Percentiles rank a stretch among this genome's conserved stretches.
phyloP scores from a whole-genome alignment of 1,140 invertebrate genomes.

The Antheraea pernyi region DNA sequence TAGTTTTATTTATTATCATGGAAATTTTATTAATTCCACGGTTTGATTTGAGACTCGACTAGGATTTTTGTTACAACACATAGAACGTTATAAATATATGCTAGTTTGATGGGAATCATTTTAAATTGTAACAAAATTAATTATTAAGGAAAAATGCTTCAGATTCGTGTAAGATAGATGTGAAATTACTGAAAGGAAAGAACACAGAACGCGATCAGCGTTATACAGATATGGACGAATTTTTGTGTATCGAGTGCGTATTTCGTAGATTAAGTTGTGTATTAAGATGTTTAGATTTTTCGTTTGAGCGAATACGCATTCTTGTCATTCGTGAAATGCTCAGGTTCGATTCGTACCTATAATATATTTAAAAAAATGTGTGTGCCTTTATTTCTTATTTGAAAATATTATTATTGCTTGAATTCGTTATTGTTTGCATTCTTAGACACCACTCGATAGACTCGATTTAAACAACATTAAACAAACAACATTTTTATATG shows the following conservation, averaged over 20 bases:
- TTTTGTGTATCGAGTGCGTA: background rate
- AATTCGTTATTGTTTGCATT: too few relatives aligned
- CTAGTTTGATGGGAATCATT: background rate
- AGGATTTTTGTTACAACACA: background rate
- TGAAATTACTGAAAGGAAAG: background rate
- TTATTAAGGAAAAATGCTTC: slow-evolving; percentile 1
- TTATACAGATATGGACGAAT: background rate
- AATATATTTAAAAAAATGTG: too few relatives aligned
- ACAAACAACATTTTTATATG: too few relatives aligned
- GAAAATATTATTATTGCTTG: too few relatives aligned
- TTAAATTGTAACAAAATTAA: background rate
- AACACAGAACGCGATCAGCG: too few relatives aligned
- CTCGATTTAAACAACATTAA: too few relatives aligned
- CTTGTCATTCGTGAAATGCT: background rate
- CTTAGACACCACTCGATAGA: too few relatives aligned
- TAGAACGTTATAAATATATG: background rate
- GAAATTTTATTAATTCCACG: background rate
- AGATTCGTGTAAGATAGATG: background rate
- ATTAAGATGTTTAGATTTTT: background rate
- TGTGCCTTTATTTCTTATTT: too few relatives aligned
- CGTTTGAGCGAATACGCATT: background rate
- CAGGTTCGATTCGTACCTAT: too few relatives aligned
- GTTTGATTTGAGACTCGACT: background rate
- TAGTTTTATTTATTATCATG: background rate
- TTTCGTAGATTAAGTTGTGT: background rate